phyloP scores from a whole-genome alignment of 2,888 invertebrate species.

The Dicranocentrus wangi region DNA sequence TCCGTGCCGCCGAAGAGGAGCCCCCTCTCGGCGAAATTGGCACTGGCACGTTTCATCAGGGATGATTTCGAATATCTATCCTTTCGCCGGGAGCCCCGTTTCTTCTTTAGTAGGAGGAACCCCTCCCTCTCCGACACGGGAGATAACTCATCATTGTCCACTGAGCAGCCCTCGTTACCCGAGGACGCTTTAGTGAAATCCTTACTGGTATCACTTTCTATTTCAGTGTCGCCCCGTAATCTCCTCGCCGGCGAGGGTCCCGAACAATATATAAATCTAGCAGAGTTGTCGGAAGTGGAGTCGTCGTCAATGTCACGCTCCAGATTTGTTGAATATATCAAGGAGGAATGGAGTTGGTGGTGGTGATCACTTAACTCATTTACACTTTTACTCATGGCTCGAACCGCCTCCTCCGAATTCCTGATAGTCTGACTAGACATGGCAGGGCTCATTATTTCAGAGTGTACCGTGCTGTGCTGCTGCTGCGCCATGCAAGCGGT shows the following conservation, averaged over 20 bases:
- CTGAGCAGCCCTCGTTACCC: slow-evolving; percentile 52
- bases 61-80: slow-evolving; percentile 71
- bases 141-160: slow-evolving; percentile 60
- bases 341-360: not conserved
- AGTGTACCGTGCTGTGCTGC: slow-evolving; percentile 29
- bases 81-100: slow-evolving; percentile 68
- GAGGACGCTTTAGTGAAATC: slow-evolving; percentile 51
- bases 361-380: slow-evolving; percentile 39
- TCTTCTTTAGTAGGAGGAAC: slow-evolving; percentile 60
- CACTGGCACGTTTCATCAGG: slow-evolving; percentile 70
- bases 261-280: slow-evolving; percentile 28
- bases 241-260: not conserved
- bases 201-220: slow-evolving; percentile 62
- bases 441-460: slow-evolving; percentile 41
- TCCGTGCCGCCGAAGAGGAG: slow-evolving; percentile 58
- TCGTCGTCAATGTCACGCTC: slow-evolving; percentile 48
- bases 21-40: slow-evolving; percentile 55
- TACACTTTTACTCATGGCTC: slow-evolving; percentile 46
- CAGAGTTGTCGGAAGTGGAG: slow-evolving; percentile 49
- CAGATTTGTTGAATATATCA: too few species aligned
- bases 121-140: slow-evolving; percentile 59
- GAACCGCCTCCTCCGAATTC: not conserved
- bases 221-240: not conserved
- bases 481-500: slow-evolving; percentile 53
- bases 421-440: slow-evolving; percentile 18